Base-by-base conservation (phyloP, 2,113 vertebrate genomes). In the Eolophus roseicapilla region DNA sequence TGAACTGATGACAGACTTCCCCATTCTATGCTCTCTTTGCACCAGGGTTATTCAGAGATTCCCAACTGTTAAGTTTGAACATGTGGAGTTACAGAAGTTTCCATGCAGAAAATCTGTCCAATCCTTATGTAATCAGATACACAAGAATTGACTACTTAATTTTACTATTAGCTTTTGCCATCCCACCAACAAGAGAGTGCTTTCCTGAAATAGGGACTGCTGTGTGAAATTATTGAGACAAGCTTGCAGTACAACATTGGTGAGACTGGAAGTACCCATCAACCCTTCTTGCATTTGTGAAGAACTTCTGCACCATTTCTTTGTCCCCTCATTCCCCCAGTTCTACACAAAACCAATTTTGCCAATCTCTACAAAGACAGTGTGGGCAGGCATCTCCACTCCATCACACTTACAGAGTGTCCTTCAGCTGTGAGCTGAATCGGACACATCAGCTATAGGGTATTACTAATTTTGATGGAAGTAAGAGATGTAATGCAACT, bases 391-490 rank as follows among this genome's bases (percentile, higher is more conserved):
- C 8, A 1, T 27, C 17, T 67, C 46, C 39, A 13, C 7, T 78
- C 28, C 1, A 0, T 82, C 33, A 71, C 11, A 7, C 55, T 31
- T 73, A 13, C 33, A 33, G 31, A 53, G 23, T 15, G 29, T 39
- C 52, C 43, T 68, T 74, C 67, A 53, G n/a, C 43, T 86, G 43
- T 11, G 29, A 92, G 15, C 39, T 75, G 52, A 91, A 59, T 71
- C 2, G 1, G 43, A 41, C 50, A 83, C 13, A 50, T 44, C 31
- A 46, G 24, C 49, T 44, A 15, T 0, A 37, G 37, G 1, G 0
- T 67, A 31, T 74, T 49, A 60, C 23, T 62, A 59, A 63, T 90
- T 90, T 90, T 83, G 41, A 29, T 3, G 4, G 55, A 69, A 92
- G 23, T 64, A n/a, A 84, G 52, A 79, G 14, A 49, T 39, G 7